A percentile compares a stretch with the other conserved stretches of the same genome.
Conservation (phyloP, 2,888 invertebrate genomes). For the Argyresthia goedartella region DNA sequence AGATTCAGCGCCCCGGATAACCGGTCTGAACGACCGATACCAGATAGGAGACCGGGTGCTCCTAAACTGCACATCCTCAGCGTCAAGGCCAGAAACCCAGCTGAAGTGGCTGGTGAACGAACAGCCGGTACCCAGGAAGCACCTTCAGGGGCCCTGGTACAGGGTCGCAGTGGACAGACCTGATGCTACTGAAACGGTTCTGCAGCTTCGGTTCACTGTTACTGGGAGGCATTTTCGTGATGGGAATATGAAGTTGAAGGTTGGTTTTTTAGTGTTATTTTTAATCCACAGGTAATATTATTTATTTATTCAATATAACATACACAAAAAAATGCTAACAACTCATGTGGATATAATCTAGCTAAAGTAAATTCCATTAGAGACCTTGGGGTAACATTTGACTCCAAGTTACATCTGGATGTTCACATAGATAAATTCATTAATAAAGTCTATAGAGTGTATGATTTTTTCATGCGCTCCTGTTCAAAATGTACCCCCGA, state of each 20-base stretch:
- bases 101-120: conserved; percentile 89
- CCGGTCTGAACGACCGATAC: conserved; percentile 82
- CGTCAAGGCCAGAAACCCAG: conserved; percentile 83
- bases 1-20: conserved; percentile 80
- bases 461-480: too few species aligned
- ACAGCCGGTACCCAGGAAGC: conserved; percentile 67
- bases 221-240: conserved; percentile 79
- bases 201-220: conserved; percentile 82
- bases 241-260: conserved; percentile 85
- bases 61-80: conserved; percentile 84
- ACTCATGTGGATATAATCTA: too few species aligned
- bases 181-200: conserved; percentile 77
- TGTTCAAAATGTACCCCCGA: too few species aligned
- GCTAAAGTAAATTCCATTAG: too few species aligned
- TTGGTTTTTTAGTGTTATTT: conserved; percentile 23
- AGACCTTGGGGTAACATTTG: too few species aligned
- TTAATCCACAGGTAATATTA: neutral
- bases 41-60: conserved; percentile 80
- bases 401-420: too few species aligned
- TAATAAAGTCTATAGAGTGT: too few species aligned
- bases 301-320: neutral
- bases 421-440: too few species aligned
- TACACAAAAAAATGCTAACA: neutral
- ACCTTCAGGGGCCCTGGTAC: conserved; percentile 63
- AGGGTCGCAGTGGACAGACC: conserved; percentile 55